Evolutionary conservation across 1,140 invertebrate genomes (phyloP), one percentile per base, ranked within the genome.

Genomic region (Conus betulinus): DNA sequence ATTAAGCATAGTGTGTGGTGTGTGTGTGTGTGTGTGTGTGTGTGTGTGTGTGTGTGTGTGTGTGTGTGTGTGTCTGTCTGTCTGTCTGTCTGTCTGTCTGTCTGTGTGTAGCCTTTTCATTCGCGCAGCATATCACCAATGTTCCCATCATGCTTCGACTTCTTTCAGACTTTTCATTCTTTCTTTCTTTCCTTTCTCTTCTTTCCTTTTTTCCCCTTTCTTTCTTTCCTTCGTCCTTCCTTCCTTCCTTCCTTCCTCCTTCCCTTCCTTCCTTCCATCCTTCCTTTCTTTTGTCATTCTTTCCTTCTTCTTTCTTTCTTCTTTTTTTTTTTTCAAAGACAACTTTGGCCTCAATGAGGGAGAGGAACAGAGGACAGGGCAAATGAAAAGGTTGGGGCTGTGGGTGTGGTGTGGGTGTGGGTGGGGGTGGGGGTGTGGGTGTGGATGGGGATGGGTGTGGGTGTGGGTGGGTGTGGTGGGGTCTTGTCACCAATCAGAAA

Each of bases 1-100:
- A 39, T 39, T 39, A 39, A 39, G 39, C 39, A 39, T 39, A 3
- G 3, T 74, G 23, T 74, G 71, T 7, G 7, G 71, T 74, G 71
- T 83, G 81, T 83, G 81, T 83, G 81, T 83, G 81, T 83, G 81
- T 83, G 81, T 83, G 71, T 74, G 71, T 83, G 81, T 83, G 81
- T 83, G 81, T 83, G 81, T 83, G 81, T 83, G 81, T 83, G 81
- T 83, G 81, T 83, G 81, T 83, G 81, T 5, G 5, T 83, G 81
- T 83, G 81, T 83, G 81, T n/a, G 25, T 83, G 81, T 83, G 81
- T 83, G 81, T 83, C 1, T 83, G 81, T 83, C 5, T 83, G 81
- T 83, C 5, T 83, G 81, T 83, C 5, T 83, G 81, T 83, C 5
- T 83, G 23, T n/a, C 1, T 27, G 81, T n/a, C 5, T n/a, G 51